Conservation (phyloP, 2,888 invertebrate species). For the Calameuta pallipes region DNA sequence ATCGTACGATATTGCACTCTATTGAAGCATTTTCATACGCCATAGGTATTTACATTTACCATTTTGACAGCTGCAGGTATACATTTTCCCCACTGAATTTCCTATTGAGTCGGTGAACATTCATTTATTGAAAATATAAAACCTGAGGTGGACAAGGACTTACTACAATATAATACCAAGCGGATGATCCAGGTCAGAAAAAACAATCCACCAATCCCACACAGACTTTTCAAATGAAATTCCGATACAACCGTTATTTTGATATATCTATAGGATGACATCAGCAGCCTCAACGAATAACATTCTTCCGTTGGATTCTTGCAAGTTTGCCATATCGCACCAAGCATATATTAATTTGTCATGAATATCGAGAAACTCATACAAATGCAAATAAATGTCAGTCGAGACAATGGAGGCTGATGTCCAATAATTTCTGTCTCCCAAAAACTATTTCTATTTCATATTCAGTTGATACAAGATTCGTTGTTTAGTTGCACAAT, state of each 20-base stretch:
- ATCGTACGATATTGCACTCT: neutral
- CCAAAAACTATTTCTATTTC: neutral
- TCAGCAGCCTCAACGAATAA: neutral
- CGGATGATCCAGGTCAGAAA: neutral
- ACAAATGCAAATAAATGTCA: neutral
- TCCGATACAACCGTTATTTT: neutral
- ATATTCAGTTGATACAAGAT: neutral
- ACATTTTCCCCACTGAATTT: neutral
- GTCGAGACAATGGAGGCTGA: neutral
- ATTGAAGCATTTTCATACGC: neutral
- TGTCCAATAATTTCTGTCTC: neutral
- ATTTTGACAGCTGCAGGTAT: neutral
- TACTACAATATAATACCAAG: neutral
- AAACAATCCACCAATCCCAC: neutral
- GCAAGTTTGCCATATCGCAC: neutral
- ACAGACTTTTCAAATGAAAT: neutral
- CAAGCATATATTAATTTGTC: neutral
- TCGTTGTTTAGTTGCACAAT: neutral
- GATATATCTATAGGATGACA: neutral
- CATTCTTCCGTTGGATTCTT: neutral
- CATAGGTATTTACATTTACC: neutral
- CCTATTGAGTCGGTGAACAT: neutral
- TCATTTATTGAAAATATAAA: neutral
- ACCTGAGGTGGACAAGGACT: neutral
- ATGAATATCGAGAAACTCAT: neutral